Conservation (phyloP, 2,888 invertebrate species). For the Drosophila peninsularis region DNA sequence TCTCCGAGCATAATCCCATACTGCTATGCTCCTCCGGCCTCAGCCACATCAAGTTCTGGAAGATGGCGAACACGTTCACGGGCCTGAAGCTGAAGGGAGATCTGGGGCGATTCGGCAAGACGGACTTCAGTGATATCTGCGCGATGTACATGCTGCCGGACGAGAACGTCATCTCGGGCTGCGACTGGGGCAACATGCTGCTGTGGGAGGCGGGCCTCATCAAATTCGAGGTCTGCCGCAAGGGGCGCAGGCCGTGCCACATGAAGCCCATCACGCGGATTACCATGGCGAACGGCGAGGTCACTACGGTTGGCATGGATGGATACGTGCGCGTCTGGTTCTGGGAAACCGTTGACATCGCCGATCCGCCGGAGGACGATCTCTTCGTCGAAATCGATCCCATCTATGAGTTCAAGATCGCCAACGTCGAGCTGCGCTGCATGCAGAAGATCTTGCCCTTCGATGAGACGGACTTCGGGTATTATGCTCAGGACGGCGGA, state of each 20-base stretch:
- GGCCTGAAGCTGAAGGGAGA: constrained; percentile 95
- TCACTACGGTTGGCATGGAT: constrained; percentile 87
- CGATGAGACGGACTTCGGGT: constrained; percentile 85
- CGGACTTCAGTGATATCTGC: constrained; percentile 94
- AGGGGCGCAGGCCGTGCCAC: constrained; percentile 91
- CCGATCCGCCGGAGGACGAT: constrained; percentile 93
- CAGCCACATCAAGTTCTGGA: constrained; percentile 96
- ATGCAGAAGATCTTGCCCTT: constrained; percentile 82
- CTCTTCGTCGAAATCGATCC: constrained; percentile 93
- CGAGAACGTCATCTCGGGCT: constrained; percentile 94
- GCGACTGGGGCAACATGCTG: constrained; percentile 95
- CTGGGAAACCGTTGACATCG: constrained; percentile 95
- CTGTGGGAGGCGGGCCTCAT: constrained; percentile 96
- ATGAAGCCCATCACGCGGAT: constrained; percentile 87
- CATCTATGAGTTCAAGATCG: constrained; percentile 91
- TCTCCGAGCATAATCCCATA: constrained; percentile 92
- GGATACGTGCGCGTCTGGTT: constrained; percentile 94
- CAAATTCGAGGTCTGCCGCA: constrained; percentile 91
- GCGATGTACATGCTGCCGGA: constrained; percentile 94
- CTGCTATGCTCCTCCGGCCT: constrained; percentile 92
- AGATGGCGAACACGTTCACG: constrained; percentile 95
- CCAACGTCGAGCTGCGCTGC: constrained; percentile 82
- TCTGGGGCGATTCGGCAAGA: constrained; percentile 95
- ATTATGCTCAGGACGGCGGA: constrained; percentile 95
- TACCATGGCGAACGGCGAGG: constrained; percentile 82